Conservation (phyloP, 2,888 invertebrate genomes). For the Ophioninae sp. region DNA sequence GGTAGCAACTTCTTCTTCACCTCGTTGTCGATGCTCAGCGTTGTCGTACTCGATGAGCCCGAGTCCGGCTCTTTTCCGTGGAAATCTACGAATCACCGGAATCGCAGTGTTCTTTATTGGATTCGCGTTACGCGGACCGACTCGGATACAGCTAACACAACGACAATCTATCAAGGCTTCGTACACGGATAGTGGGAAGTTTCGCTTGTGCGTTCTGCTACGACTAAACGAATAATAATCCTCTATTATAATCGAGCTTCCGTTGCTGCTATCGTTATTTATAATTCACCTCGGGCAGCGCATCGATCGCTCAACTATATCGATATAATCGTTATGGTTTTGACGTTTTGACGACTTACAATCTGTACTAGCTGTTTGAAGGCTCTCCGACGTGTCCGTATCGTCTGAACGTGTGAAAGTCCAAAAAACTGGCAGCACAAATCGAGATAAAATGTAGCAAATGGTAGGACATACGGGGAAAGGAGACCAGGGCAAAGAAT, state of each 20-base stretch:
- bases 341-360: constrained; percentile 73
- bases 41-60: constrained; percentile 83
- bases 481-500: constrained; percentile 2
- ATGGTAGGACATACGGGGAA: constrained; percentile 15
- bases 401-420: constrained; percentile 80
- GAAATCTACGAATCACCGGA: constrained; percentile 75
- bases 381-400: constrained; percentile 80
- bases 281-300: constrained; percentile 24
- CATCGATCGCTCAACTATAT: constrained; percentile 25
- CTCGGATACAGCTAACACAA: background rate
- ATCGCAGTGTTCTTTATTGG: background rate
- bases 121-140: background rate
- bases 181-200: constrained; percentile 27
- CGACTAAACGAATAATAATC: constrained; percentile 1
- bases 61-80: constrained; percentile 81
- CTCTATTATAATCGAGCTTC: constrained; percentile 56
- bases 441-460: constrained; percentile 69
- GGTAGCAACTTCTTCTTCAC: constrained; percentile 83
- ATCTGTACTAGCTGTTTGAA: constrained; percentile 79
- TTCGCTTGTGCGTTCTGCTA: background rate
- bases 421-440: constrained; percentile 79
- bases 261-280: constrained; percentile 23
- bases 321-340: constrained; percentile 39
- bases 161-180: background rate
- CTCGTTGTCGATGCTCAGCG: constrained; percentile 79